These are phyloP conservation scores for Pyrocoelia pectoralis DNA, from an alignment of 2,888 invertebrate genomes.

Conservation along the genomic window DNA sequence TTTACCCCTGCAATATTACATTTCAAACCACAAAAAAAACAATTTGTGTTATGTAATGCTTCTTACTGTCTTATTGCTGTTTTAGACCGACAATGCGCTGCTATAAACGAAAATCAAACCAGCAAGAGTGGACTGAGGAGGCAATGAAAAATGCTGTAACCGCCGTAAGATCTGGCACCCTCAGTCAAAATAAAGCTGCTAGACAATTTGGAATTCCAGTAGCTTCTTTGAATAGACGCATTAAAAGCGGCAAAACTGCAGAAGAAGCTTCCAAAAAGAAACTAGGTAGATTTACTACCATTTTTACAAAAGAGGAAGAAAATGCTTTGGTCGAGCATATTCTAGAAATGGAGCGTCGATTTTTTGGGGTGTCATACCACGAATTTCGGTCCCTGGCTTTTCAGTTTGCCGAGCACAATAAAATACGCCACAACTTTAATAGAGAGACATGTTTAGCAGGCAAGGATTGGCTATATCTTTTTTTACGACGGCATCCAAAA, in stretches of 20 bases:
- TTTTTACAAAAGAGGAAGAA: no score
- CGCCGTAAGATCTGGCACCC: no score
- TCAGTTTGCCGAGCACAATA: constrained; percentile 28
- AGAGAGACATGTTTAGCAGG: constrained; percentile 27
- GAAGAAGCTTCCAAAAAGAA: neutral
- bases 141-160: no score
- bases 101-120: neutral
- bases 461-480: constrained; percentile 26
- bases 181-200: neutral
- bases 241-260: neutral
- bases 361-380: no score
- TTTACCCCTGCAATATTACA: neutral
- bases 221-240: neutral
- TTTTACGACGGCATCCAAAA: constrained; percentile 35
- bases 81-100: neutral
- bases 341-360: no score
- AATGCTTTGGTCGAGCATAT: no score
- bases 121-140: neutral
- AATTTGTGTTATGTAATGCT: no score
- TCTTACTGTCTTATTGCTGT: no score
- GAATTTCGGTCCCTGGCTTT: constrained; percentile 16
- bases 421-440: constrained; percentile 28
- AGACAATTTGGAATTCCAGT: neutral
- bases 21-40: no score
- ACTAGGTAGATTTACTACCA: constrained; percentile 5